Percentiles rank a stretch among this genome's conserved stretches.
Conservation (phyloP, 1,140 invertebrate genomes). For the Ceratosolen solmsi region DNA sequence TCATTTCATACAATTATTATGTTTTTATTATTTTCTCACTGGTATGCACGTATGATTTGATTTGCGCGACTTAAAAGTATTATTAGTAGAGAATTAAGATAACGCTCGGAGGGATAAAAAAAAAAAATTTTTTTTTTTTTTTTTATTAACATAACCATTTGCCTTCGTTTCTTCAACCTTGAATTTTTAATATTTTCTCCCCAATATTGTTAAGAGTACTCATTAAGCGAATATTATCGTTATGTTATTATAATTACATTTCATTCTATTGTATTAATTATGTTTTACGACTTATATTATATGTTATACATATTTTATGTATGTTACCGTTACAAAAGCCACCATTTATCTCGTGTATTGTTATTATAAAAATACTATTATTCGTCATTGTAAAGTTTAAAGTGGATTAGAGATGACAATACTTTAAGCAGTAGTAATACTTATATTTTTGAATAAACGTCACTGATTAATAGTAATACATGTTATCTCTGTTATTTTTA, state of each 20-base stretch:
- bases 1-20: conserved; percentile 14
- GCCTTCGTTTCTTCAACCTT: neutral
- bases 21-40: conserved; percentile 30
- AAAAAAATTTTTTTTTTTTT: no score
- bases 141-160: neutral
- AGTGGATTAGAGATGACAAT: no score
- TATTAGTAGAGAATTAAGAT: conserved; percentile 46
- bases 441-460: no score
- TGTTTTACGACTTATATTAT: conserved; percentile 34
- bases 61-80: conserved; percentile 46
- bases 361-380: conserved; percentile 29
- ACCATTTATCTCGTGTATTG: conserved; percentile 26
- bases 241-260: conserved; percentile 44
- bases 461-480: no score
- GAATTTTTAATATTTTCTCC: conserved; percentile 7
- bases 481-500: no score
- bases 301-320: conserved; percentile 46
- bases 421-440: no score
- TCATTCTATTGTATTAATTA: conserved; percentile 49
- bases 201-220: conserved; percentile 22
- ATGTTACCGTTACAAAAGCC: conserved; percentile 38
- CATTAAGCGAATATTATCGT: conserved; percentile 25
- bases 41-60: neutral
- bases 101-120: conserved; percentile 26
- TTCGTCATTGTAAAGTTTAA: neutral